A percentile compares a stretch with the other conserved stretches of the same genome.
Conservation (phyloP, 2,888 invertebrate species). For the Sinopyrophorus schimmeli region DNA sequence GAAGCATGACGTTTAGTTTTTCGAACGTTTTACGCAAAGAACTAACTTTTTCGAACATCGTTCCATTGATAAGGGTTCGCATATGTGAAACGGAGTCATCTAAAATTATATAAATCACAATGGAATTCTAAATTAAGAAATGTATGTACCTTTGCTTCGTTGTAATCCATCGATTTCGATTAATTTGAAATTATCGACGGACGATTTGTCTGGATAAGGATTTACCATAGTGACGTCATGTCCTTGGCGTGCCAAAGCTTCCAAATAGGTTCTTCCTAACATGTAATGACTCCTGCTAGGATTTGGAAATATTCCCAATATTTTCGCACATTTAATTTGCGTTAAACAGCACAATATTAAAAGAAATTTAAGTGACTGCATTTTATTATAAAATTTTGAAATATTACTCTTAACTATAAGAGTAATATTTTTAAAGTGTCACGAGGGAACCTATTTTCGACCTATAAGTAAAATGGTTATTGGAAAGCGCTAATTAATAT, state of each 20-base stretch:
- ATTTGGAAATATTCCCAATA: slow-evolving; percentile 6
- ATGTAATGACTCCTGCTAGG: slow-evolving; percentile 8
- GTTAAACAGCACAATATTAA: too few species aligned
- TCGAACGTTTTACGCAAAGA: too few species aligned
- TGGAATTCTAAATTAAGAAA: background rate
- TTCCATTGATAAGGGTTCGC: background rate
- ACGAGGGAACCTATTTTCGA: too few species aligned
- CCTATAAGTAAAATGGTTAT: too few species aligned
- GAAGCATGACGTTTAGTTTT: slow-evolving; percentile 4
- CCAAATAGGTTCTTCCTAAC: slow-evolving; percentile 1
- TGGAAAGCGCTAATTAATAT: too few species aligned
- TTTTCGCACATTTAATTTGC: slow-evolving; percentile 1
- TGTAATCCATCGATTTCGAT: slow-evolving; percentile 1
- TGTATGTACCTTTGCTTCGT: slow-evolving; percentile 2
- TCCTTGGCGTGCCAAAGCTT: slow-evolving; percentile 3
- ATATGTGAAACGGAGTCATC: background rate
- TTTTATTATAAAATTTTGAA: too few species aligned
- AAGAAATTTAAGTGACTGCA: too few species aligned
- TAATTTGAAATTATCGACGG: slow-evolving; percentile 1
- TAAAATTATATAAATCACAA: background rate
- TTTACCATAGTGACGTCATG: slow-evolving; percentile 6
- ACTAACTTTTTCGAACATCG: background rate
- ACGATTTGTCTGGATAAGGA: background rate
- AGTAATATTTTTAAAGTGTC: too few species aligned
- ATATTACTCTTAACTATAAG: too few species aligned